Base-by-base conservation (phyloP, 2,888 invertebrate genomes). In the Lithophane leautieri region DNA sequence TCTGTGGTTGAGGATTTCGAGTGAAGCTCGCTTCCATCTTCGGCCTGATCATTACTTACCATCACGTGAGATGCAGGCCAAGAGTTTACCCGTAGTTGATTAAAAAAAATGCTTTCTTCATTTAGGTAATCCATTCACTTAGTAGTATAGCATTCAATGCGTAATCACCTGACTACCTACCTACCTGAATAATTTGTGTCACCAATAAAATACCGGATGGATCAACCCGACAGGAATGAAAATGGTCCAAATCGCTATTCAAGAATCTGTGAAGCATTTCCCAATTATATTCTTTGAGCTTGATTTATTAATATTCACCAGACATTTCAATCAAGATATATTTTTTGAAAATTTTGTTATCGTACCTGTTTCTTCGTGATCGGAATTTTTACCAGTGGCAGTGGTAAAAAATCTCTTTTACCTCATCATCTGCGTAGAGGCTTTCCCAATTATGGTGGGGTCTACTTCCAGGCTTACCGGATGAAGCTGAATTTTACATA, bases 251-350 rank as follows among this genome's bases (percentile, higher is more conserved):
- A 34, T 56, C 12, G 14, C 47, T 16, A 9, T 70, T 40, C 40
- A 61, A 42, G 19, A n/a, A 19, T 61, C 61, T 19, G 50, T 14
- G 16, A 9, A 42, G 42, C 14, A 4, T 25, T 70, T 70, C 12
- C 40, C 11, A 44, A 50, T 50, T 0, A 28, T 60, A 42, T n/a
- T 61, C 50, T 60, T 16, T 22, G 40, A 71, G 28, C 7, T 52
- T 42, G 0, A 42, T 28, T 28, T 60, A 71, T 50, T 72, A 72
- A 61, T 61, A 73, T 52, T 73, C 47, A 58, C 4, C n/a, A 62
- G n/a, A 16, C 9, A 66, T 50, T 50, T 14, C 2, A 66, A 50
- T 34, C 34, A 22, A 8, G 9, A 34, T 28, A 28, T 50, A 4
- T 14, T 14, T 65, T 50, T 50, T 22, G 28, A 22, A 28, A 8